These are phyloP conservation scores for Drosophila ogumai DNA, from an alignment of 1,140 invertebrate genomes.

Conservation along the genomic window DNA sequence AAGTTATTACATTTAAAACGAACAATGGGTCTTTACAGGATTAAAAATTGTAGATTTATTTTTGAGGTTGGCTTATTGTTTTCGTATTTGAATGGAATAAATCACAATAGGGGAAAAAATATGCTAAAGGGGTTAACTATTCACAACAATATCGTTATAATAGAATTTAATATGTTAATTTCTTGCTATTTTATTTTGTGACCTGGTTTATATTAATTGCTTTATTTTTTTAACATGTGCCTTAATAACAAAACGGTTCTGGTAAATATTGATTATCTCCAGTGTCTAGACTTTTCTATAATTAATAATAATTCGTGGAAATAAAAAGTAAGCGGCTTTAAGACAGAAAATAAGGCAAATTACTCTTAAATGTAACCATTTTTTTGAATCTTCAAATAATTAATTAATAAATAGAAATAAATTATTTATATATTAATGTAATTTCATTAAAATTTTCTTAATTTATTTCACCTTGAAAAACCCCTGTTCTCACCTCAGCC, in stretches of 20 bases:
- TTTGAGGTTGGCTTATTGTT: neutral
- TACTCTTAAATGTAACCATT: too few species aligned
- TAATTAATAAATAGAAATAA: too few species aligned
- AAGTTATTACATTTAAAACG: neutral
- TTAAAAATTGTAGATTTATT: neutral
- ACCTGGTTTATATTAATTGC: neutral
- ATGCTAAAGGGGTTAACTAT: neutral
- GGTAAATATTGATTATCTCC: neutral
- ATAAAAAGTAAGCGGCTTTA: too few species aligned
- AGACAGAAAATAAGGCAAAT: too few species aligned
- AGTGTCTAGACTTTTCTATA: too few species aligned
- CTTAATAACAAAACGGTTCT: neutral
- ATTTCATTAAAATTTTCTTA: neutral
- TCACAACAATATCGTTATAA: neutral
- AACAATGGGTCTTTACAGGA: neutral
- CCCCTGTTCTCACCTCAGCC: conserved; percentile 32
- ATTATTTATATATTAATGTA: too few species aligned
- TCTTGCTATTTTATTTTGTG: neutral
- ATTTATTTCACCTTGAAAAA: conserved; percentile 12
- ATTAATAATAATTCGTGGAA: too few species aligned
- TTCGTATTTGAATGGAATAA: neutral
- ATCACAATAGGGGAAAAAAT: neutral
- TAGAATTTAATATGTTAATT: neutral
- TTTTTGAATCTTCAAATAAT: too few species aligned
- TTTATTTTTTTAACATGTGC: neutral